Evolutionary conservation across 64 coral and sea anemone species (phyloP), one percentile per base, ranked within the genome.

Genomic region (Porites lutea): DNA sequence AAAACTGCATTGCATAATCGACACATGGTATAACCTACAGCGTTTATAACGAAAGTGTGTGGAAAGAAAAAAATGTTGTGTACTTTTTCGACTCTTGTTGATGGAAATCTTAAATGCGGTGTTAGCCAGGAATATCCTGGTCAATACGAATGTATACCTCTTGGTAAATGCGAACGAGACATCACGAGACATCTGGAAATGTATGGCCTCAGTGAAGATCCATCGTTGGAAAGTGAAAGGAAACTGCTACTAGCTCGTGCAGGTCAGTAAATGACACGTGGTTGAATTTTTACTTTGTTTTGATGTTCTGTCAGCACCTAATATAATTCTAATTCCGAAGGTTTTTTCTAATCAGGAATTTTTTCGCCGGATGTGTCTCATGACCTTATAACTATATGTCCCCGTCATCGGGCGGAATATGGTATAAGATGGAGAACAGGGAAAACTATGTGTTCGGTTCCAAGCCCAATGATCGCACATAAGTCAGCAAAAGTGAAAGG

Each of bases 331-430:
- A 37, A 37, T 37, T 0, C 27, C 27, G 27, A 37, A 3, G 72
- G 59, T 8, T 60, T 60, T 60, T 60, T 60, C 2, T 10, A 60
- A 9, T 71, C 54, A 79, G 88, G 88, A 13, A 52, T 90, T 67
- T 90, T 90, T 78, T 49, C 44, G 13, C 22, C 81, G 20, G 88
- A 90, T 54, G 88, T 67, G 8, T 78, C 65, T 14, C 88, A 90
- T 65, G 21, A 65, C 15, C 79, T 65, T 0, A 57, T 82, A 19
- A 72, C 88, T 0, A 80, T 90, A 70, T 90, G 88, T 90, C 77
- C 76, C 12, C 65, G 19, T 60, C 78, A 90, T 82, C 55, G 88
- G 51, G 75, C 48, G 22, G 37, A 71, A 44, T 91, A 74, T 58
- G 50, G 78, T 46, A 46, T 91, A 55, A 65, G 66, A 46, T 91